phyloP scores from a whole-genome alignment of 2,797 vertebrate species.

The Knipowitschia caucasica region DNA sequence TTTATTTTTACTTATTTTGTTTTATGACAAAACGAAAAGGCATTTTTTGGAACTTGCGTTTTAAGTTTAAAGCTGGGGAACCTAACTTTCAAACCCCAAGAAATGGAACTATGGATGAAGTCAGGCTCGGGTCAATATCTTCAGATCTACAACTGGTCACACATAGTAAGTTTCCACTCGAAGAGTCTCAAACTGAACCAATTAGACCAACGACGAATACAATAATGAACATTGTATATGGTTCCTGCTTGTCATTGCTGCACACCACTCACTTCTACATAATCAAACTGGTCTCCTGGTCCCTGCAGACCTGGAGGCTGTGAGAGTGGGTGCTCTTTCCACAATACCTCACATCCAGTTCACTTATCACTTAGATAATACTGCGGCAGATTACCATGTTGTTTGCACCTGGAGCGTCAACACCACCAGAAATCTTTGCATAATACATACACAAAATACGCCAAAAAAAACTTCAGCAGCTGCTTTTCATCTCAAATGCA shows the following conservation, averaged over 20 bases:
- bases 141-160: too few species aligned
- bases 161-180: too few species aligned
- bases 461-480: conserved; percentile 7
- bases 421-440: conserved; percentile 12
- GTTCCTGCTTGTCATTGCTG: background rate
- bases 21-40: too few species aligned
- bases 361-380: conserved; percentile 2
- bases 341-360: background rate
- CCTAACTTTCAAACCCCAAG: too few species aligned
- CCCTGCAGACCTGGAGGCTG: conserved; percentile 6
- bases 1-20: too few species aligned
- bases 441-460: conserved; percentile 22
- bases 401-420: conserved; percentile 16
- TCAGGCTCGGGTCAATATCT: too few species aligned
- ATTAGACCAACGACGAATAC: too few species aligned
- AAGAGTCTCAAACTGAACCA: too few species aligned
- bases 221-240: background rate
- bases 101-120: too few species aligned
- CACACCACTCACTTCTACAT: background rate
- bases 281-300: background rate
- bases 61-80: too few species aligned
- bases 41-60: too few species aligned
- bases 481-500: conserved; percentile 11
- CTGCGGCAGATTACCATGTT: background rate
- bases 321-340: conserved; percentile 8